Evolutionary conservation across 64 coral and sea anemone genomes (phyloP), one percentile per base, ranked within the genome.

Genomic region (Montipora foliosa): DNA sequence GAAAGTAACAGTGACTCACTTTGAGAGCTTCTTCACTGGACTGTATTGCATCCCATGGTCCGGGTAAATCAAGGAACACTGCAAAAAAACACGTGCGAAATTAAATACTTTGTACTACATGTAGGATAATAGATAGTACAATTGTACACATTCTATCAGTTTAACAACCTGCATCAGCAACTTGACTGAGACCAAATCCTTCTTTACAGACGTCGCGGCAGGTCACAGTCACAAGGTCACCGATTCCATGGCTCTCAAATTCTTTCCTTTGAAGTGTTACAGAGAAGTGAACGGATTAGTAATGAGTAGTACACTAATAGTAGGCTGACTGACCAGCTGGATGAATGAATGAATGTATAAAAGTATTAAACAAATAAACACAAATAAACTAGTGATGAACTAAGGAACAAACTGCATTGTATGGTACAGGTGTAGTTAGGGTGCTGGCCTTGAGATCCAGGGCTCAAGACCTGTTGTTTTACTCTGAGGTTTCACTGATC

Each of bases 31-130:
- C 75, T 72, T 94, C 94, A n/a, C 92, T 88, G 61, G 89, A 73
- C 58, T 91, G 24, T 69, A 99, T 73, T 52, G 95, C 98, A 86
- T 99, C 95, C 98, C 98, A 99, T 6, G 98, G 98, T 16, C 89
- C 87, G 6, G 98, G 98, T 19, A 99, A 90, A 87, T 99, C 98
- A 25, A 99, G 79, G 81, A 99, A 99, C 13, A 99, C 98, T 99
- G 59, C n/a, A 92, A 75, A 2, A 84, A 47, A 91, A 49, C 3
- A 5, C 3, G 17, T 57, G 59, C 49, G 59, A 55, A 55, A n/a
- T 82, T 64, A 64, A 12, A 29, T 6, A 80, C 47, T 80, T 0
- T 16, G 22, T 49, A 20, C 44, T 7, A 6, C 8, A 4, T 64
- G 60, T 64, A 12, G 9, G 10, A 55, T 55, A 55, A 55, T 5